Conservation (phyloP, 2,797 vertebrate genomes). For the Eleutherodactylus coqui region DNA sequence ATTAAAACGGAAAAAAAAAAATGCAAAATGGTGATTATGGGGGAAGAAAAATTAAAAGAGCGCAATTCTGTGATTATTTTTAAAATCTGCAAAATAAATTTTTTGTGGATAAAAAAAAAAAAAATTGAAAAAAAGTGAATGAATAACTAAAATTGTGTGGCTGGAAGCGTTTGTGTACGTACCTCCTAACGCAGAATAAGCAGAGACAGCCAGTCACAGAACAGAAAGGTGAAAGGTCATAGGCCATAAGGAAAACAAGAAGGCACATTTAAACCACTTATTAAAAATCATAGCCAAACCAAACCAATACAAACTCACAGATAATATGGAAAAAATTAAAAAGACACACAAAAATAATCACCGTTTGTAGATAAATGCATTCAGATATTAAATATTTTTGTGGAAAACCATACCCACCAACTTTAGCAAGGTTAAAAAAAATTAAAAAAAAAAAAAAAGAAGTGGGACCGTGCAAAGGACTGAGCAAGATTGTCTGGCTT, state of each 20-base stretch:
- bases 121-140: conserved; percentile 71
- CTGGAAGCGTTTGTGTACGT: conserved; percentile 80
- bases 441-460: no score
- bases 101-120: conserved; percentile 66
- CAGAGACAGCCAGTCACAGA: conserved; percentile 90
- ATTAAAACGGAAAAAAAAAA: conserved; percentile 2
- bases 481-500: no score
- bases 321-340: conserved; percentile 72
- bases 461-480: not conserved
- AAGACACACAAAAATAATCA: conserved; percentile 73
- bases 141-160: conserved; percentile 62
- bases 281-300: conserved; percentile 78
- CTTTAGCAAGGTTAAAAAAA: not conserved
- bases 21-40: conserved; percentile 61
- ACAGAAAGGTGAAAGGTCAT: conserved; percentile 86
- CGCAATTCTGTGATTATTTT: conserved; percentile 56
- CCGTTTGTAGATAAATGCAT: conserved; percentile 65
- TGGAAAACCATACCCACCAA: conserved; percentile 65
- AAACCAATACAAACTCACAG: conserved; percentile 79
- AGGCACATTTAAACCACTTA: conserved; percentile 84
- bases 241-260: conserved; percentile 86
- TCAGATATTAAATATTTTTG: conserved; percentile 28
- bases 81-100: conserved; percentile 34
- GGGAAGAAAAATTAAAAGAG: conserved; percentile 23
- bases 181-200: conserved; percentile 91